Base-by-base conservation (phyloP, 1,140 invertebrate genomes). In the Trachelipus rathkii region DNA sequence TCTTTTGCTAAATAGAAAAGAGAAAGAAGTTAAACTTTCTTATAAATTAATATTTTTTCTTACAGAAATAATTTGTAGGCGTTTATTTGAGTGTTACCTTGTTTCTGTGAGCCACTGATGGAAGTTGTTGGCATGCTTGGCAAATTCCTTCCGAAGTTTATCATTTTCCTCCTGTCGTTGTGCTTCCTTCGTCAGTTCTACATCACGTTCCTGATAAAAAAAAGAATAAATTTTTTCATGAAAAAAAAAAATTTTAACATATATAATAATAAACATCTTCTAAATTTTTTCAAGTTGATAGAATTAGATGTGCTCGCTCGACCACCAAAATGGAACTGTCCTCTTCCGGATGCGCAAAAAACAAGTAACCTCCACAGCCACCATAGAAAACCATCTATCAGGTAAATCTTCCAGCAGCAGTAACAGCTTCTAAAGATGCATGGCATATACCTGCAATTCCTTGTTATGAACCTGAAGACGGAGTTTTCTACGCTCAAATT, bases 161-260 rank as follows among this genome's bases (percentile, higher is more conserved):
- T 99, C 97, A 85, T 99, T 99, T 85, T 99, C 97, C 85, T 99
- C 96, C 86, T 99, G 98, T 11, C 98, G 89, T 81, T 94, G 92
- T 11, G 95, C 93, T 87, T 99, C 98, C 87, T 97, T 97, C 33
- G 81, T 73, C 72, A 82, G 71, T 70, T 82, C 82, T 68, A 74
- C 66, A 44, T 82, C 84, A 69, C 84, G 77, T 77, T 86, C 83
- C 77, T 83, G 75, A n/a, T n/a, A n/a, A n/a, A 9, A 73, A 43
- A 13, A 43, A 11, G 6, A 33, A 33, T 33, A 33, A 3, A 33
- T 33, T 33, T 33, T 33, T 33, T 33, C 33, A 33, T 33, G 33
- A 6, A 33, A 33, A 33, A 33, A 3, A 33, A 33, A 33, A 33
- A 3, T 33, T 33, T 33, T 6, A 33, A 33, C 6, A 33, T 33